A percentile compares a stretch with the other conserved stretches of the same genome.
Evolutionary conservation across 2,113 vertebrate genomes (phyloP).

Genomic region (Psammodynastes pulverulentus): DNA sequence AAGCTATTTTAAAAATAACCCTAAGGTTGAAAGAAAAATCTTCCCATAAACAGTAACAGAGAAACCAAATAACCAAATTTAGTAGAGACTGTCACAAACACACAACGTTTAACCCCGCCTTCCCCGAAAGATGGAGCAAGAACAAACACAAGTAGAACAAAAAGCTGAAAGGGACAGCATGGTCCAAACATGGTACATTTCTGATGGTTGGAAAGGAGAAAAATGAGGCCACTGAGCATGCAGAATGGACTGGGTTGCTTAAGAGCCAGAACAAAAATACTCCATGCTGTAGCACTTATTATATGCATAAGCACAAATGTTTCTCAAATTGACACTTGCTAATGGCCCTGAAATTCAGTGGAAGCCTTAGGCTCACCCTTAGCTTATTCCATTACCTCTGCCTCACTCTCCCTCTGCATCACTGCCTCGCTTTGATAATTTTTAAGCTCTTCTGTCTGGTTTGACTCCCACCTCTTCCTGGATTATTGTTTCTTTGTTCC

Average conservation of each 20-base stretch:
- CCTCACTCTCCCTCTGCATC: neutral
- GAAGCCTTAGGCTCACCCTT: fast-evolving
- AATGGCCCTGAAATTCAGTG: neutral
- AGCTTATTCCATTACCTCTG: neutral
- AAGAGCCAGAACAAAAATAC: neutral
- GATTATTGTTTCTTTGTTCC: neutral
- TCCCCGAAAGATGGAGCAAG: neutral
- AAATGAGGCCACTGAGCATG: neutral
- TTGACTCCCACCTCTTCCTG: neutral
- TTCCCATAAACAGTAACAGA: neutral
- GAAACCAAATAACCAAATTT: neutral
- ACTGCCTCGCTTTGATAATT: neutral
- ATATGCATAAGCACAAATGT: neutral
- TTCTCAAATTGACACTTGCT: neutral
- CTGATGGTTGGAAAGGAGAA: neutral
- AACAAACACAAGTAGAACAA: neutral
- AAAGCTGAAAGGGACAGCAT: neutral
- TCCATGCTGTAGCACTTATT: neutral
- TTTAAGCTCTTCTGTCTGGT: slow-evolving; percentile 1
- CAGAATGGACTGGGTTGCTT: neutral
- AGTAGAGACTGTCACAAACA: neutral
- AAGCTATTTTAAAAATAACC: neutral
- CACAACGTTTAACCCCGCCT: neutral
- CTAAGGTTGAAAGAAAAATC: neutral
- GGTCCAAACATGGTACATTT: neutral